Conservation (phyloP, 2,797 vertebrate genomes). For the Falco peregrinus region DNA sequence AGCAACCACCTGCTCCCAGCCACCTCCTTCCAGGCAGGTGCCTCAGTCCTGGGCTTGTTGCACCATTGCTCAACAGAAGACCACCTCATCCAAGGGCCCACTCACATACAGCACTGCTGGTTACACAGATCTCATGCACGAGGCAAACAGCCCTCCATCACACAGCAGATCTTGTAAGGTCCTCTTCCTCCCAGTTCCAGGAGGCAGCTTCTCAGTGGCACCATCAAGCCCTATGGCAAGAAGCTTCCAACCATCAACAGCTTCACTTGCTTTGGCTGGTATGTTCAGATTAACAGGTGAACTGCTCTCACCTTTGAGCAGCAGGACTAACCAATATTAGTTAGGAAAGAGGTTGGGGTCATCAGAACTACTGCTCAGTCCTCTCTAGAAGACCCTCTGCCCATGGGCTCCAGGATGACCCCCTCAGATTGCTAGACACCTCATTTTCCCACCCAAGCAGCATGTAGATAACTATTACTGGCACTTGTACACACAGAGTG, state of each 20-base stretch:
- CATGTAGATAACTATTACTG: accelerated
- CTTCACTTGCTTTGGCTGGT: neutral
- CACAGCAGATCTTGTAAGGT: neutral
- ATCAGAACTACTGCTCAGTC: neutral
- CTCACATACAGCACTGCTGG: neutral
- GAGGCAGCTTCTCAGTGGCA: neutral
- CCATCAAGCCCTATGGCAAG: neutral
- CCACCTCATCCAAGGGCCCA: neutral
- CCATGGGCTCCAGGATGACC: neutral
- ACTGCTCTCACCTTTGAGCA: neutral
- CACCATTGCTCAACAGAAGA: neutral
- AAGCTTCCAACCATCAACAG: neutral
- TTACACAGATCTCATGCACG: neutral
- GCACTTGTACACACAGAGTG: neutral
- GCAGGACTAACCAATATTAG: neutral
- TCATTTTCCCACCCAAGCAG: neutral
- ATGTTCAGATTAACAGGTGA: neutral
- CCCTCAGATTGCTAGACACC: neutral
- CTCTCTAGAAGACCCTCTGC: neutral
- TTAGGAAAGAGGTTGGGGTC: accelerated
- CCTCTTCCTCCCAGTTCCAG: neutral
- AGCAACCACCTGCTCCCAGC: neutral
- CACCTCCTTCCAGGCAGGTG: accelerated
- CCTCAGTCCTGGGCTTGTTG: neutral
- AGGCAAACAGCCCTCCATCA: neutral